A percentile compares a stretch with the other conserved stretches of the same genome.
These are phyloP conservation scores for Trididemnum clinides DNA, from an alignment of 23 tunicate species.

Conservation along the genomic window DNA sequence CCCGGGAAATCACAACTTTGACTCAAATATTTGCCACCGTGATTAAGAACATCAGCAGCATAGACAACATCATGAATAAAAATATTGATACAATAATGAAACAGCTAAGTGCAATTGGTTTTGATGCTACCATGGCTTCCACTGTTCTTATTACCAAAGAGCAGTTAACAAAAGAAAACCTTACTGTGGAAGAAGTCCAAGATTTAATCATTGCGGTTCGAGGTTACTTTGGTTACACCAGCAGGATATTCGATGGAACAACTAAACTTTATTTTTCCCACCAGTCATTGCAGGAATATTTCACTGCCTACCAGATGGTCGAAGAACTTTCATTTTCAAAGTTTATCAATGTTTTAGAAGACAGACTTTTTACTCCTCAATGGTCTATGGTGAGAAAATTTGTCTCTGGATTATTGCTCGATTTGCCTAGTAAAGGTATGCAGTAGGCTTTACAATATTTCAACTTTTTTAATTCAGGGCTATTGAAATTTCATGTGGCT, in stretches of 20 bases:
- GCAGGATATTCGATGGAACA: constrained; percentile 24
- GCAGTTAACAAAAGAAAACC: constrained; percentile 1
- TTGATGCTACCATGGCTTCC: not conserved
- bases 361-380: not conserved
- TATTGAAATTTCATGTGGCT: no score
- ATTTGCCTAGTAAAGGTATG: not conserved
- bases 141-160: constrained; percentile 14
- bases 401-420: constrained; percentile 17
- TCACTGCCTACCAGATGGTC: constrained; percentile 4
- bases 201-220: constrained; percentile 15
- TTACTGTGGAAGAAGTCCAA: constrained; percentile 21
- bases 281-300: constrained; percentile 21
- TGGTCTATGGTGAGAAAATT: constrained; percentile 41
- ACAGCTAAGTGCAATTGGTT: constrained; percentile 9
- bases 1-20: constrained; percentile 16
- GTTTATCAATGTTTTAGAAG: not conserved
- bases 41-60: not conserved
- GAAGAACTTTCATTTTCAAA: not conserved
- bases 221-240: not conserved
- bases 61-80: not conserved
- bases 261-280: constrained; percentile 20
- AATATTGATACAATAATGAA: not conserved
- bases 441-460: no score
- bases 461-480: no score
- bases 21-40: constrained; percentile 25